Evolutionary conservation across 2,113 vertebrate species (phyloP).

Genomic region (Psammodynastes pulverulentus): DNA sequence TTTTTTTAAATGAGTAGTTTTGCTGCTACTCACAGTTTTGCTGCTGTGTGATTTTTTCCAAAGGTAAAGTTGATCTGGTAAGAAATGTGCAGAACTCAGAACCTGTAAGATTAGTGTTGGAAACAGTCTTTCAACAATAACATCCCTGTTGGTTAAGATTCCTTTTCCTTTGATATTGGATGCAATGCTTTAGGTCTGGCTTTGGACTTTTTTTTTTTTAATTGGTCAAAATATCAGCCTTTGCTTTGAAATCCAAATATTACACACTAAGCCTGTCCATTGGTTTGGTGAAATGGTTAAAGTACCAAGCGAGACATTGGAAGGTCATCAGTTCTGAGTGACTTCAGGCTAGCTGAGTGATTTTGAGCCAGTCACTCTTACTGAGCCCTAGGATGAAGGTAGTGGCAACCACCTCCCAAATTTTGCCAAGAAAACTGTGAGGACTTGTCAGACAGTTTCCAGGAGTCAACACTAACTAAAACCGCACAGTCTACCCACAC

Average conservation of each 20-base stretch:
- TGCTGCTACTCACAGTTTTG: neutral
- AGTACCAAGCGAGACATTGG: neutral
- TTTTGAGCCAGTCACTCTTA: neutral
- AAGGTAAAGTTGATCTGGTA: rapidly evolving
- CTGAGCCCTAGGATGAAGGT: neutral
- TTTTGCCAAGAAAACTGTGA: neutral
- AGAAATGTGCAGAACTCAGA: neutral
- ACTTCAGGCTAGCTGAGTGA: no score
- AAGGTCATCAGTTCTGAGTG: neutral
- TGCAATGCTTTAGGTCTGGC: neutral
- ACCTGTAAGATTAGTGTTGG: neutral
- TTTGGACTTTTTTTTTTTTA: neutral
- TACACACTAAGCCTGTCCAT: neutral
- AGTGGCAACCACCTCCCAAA: neutral
- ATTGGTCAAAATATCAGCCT: neutral
- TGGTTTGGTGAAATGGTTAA: neutral
- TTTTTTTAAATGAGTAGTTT: neutral
- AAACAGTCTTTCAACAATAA: neutral
- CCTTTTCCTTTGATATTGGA: rapidly evolving
- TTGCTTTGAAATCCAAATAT: neutral
- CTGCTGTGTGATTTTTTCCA: neutral
- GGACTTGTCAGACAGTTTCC: neutral
- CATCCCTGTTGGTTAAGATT: neutral
- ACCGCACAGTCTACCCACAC: neutral
- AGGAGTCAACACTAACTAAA: neutral